phyloP scores from a whole-genome alignment of 2,113 vertebrate species.

The Stegostoma tigrinum region DNA sequence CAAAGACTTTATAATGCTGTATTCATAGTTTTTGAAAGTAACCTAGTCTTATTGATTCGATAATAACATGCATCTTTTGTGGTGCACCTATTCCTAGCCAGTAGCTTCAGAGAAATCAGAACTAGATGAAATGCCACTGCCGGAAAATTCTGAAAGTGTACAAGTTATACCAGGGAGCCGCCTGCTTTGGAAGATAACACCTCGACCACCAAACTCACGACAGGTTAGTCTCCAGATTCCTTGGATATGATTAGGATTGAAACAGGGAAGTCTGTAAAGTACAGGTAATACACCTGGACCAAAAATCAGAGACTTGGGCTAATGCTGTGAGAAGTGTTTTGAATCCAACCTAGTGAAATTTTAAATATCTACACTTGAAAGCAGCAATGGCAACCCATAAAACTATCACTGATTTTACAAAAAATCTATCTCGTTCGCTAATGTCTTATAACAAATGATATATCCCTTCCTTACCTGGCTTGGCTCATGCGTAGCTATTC shows the following conservation, averaged over 20 bases:
- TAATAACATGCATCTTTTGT: neutral
- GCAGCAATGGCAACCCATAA: neutral
- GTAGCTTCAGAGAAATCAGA: conserved; percentile 49
- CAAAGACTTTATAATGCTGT: neutral
- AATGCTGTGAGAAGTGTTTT: no score
- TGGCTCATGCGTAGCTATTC: no score
- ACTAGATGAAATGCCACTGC: conserved; percentile 79
- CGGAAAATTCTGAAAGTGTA: conserved; percentile 79
- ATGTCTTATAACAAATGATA: no score
- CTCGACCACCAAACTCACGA: conserved; percentile 83
- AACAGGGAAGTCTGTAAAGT: no score
- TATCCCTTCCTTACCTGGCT: no score
- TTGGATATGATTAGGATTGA: neutral
- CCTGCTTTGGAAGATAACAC: conserved; percentile 86
- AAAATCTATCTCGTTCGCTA: no score
- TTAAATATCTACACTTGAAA: neutral
- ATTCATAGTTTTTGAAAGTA: neutral
- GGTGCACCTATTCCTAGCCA: neutral
- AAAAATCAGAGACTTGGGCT: no score
- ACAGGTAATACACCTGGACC: no score
- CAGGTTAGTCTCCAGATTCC: conserved; percentile 61
- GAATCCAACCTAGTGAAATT: no score
- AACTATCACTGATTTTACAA: no score
- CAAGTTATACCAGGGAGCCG: conserved; percentile 84
- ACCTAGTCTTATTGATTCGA: neutral